Percentiles rank a stretch among this genome's conserved stretches.
These are phyloP conservation scores for Phalanger gymnotis DNA, from an alignment of 2,797 vertebrate genomes.

Conservation along the genomic window DNA sequence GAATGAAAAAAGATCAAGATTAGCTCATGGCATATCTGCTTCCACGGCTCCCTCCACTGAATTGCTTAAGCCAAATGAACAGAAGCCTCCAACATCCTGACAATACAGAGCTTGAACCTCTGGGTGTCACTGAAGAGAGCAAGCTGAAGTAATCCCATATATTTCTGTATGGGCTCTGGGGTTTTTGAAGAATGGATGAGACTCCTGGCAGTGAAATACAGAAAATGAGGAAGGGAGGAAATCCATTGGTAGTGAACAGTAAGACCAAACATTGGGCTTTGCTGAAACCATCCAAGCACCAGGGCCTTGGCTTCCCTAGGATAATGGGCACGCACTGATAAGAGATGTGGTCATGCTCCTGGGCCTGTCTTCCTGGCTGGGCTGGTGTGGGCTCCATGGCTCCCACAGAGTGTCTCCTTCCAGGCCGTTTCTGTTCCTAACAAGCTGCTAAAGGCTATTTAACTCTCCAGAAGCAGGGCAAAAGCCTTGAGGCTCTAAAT, in stretches of 20 bases:
- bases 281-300: rapidly evolving
- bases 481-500: rapidly evolving
- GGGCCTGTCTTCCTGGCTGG: rapidly evolving
- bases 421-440: background rate
- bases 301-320: rapidly evolving
- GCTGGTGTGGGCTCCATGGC: background rate
- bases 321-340: background rate
- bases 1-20: constrained; percentile 43
- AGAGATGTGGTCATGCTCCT: background rate
- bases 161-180: background rate
- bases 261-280: background rate
- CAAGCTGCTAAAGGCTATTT: rapidly evolving
- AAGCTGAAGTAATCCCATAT: rapidly evolving
- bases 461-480: background rate
- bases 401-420: rapidly evolving
- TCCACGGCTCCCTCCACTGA: background rate
- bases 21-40: rapidly evolving
- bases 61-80: background rate
- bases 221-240: background rate
- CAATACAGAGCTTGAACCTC: rapidly evolving
- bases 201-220: background rate
- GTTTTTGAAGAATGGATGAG: rapidly evolving
- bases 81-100: background rate
- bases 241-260: background rate
- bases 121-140: rapidly evolving